Conservation (phyloP, 2,888 invertebrate genomes). For the Hyalella azteca region DNA sequence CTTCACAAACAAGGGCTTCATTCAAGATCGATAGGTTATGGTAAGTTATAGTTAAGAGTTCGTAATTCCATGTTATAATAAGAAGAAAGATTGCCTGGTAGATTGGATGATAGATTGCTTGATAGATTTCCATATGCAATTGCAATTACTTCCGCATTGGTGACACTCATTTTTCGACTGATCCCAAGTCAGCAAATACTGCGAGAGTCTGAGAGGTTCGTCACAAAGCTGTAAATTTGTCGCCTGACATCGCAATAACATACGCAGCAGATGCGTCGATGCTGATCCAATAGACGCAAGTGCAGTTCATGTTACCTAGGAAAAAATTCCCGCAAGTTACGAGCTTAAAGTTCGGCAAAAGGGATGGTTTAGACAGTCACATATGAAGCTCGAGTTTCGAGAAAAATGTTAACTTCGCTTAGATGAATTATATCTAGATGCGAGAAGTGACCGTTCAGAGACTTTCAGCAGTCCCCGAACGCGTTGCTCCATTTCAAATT, state of each 20-base stretch:
- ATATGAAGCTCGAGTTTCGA: background rate
- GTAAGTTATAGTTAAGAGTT: no score
- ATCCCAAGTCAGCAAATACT: no score
- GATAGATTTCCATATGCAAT: no score
- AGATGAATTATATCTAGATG: background rate
- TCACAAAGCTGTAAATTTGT: slow-evolving; percentile 10
- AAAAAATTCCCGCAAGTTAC: background rate
- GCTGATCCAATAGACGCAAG: background rate
- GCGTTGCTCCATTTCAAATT: slow-evolving; percentile 8
- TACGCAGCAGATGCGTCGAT: background rate
- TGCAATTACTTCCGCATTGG: no score
- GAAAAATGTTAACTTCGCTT: background rate
- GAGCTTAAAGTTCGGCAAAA: background rate
- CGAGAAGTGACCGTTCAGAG: background rate
- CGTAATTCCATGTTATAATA: no score
- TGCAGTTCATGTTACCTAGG: background rate
- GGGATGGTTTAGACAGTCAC: background rate
- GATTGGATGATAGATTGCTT: no score
- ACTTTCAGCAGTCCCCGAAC: background rate
- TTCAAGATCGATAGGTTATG: no score
- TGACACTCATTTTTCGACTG: no score
- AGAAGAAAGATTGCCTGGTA: no score
- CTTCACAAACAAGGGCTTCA: no score
- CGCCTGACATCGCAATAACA: background rate
- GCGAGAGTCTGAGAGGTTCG: no score